Conservation (phyloP, 2,888 invertebrate genomes). For the Andrena minutula region DNA sequence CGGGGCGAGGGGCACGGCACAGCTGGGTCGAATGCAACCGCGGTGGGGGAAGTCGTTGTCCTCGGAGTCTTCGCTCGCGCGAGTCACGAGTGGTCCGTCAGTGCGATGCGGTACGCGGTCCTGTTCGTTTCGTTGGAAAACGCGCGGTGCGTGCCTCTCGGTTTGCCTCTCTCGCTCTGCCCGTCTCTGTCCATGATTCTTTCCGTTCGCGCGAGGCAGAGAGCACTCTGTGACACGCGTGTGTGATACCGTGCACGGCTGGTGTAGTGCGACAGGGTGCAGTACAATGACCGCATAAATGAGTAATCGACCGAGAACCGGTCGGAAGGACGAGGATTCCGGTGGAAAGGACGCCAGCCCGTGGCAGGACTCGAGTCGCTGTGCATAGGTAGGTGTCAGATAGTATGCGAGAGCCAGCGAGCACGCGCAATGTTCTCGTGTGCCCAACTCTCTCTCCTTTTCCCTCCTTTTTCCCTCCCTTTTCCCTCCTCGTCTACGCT, state of each 20-base stretch:
- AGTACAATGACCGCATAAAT: conserved; percentile 58
- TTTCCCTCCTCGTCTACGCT: background rate
- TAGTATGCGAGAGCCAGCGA: conserved; percentile 49
- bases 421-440: conserved; percentile 63
- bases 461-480: conserved; percentile 13
- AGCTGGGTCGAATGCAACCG: conserved; percentile 70
- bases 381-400: conserved; percentile 64
- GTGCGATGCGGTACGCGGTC: conserved; percentile 79
- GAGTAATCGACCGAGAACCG: conserved; percentile 59
- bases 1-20: conserved; percentile 58
- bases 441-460: conserved; percentile 25
- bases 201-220: conserved; percentile 22
- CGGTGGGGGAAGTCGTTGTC: conserved; percentile 80
- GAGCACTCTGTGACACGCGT: conserved; percentile 46
- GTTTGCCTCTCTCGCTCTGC: conserved; percentile 12
- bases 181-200: conserved; percentile 10
- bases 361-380: conserved; percentile 54
- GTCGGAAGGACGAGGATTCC: conserved; percentile 58
- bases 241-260: conserved; percentile 33
- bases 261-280: conserved; percentile 52
- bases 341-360: conserved; percentile 61
- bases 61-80: conserved; percentile 78
- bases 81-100: conserved; percentile 73
- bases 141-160: background rate
- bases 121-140: conserved; percentile 50